These are phyloP conservation scores for Parauchenoglanis punctatus DNA, from an alignment of 2,797 vertebrate species.

Conservation along the genomic window DNA sequence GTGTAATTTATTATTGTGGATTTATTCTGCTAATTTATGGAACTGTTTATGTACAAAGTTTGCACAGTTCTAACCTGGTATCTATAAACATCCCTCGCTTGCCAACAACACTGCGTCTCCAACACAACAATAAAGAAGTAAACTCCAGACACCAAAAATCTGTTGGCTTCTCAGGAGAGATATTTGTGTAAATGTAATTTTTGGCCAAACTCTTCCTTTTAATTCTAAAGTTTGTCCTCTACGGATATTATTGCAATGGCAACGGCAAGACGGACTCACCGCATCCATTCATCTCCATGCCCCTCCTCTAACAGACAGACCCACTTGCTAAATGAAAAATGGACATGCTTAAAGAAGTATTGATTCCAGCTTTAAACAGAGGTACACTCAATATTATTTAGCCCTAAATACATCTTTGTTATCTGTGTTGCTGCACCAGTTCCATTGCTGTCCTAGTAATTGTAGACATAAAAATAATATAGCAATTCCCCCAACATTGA, in stretches of 20 bases:
- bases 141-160: too few relatives aligned
- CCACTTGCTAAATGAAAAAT: conserved; percentile 85
- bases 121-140: not conserved
- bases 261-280: conserved; percentile 72
- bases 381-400: conserved; percentile 89
- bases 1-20: not conserved
- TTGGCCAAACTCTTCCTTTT: conserved; percentile 64
- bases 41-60: not conserved
- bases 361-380: conserved; percentile 87
- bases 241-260: conserved; percentile 83
- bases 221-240: conserved; percentile 73
- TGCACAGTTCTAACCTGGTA: too few relatives aligned
- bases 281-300: conserved; percentile 77
- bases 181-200: not conserved
- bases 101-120: not conserved
- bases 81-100: not conserved
- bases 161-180: not conserved
- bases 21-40: not conserved
- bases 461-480: conserved; percentile 84
- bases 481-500: conserved; percentile 79
- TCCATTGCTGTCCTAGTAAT: conserved; percentile 80
- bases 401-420: conserved; percentile 87
- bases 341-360: conserved; percentile 85
- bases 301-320: conserved; percentile 77
- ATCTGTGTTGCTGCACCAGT: conserved; percentile 76